Base-by-base conservation (phyloP, 2,797 vertebrate genomes). In the Vespertilio murinus region DNA sequence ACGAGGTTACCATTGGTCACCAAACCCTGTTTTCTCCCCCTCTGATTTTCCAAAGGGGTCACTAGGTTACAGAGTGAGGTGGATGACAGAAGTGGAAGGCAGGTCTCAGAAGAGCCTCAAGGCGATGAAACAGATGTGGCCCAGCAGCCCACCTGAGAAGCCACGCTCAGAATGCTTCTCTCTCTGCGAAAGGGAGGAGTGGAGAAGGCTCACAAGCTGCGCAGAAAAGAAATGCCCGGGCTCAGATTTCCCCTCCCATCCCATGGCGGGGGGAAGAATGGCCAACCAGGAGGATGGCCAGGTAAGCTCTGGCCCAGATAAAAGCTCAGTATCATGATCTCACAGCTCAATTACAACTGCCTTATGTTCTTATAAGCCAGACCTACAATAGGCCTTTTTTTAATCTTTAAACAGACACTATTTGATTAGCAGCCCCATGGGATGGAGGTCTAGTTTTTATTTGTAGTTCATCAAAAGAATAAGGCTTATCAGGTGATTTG, bases 401-500 rank as follows among this genome's bases (percentile, higher is more conserved):
- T 85, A 47, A 42, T 38, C 23, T 73, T 45, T 49, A 97, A 85
- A 96, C 83, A 96, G 96, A 95, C 83, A 71, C 78, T 95, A 93
- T 95, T 91, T 96, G 77, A 94, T 95, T 70, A 95, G 75, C 65
- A 93, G 80, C 52, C 94, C 84, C 88, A 61, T 77, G 84, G 85
- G 95, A 91, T 45, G 67, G 18, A 91, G 38, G 88, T 65, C 91
- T 93, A 84, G 40, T 80, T 93, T 94, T 95, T 88, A 95, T 96
- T 94, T 95, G 85, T 94, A 93, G 61, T 87, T 93, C 95, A 90
- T 92, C 93, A 95, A 94, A 97, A 96, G 95, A 93, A 90, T 22
- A 95, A 83, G 82, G 81, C 73, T 96, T 96, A 96, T 78, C 95
- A 94, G 65, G 82, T 97, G 94, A 90, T 95, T 90, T 92, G 75